Base-by-base conservation (phyloP, 2,888 invertebrate species). In the Drosophila hamatofila region DNA sequence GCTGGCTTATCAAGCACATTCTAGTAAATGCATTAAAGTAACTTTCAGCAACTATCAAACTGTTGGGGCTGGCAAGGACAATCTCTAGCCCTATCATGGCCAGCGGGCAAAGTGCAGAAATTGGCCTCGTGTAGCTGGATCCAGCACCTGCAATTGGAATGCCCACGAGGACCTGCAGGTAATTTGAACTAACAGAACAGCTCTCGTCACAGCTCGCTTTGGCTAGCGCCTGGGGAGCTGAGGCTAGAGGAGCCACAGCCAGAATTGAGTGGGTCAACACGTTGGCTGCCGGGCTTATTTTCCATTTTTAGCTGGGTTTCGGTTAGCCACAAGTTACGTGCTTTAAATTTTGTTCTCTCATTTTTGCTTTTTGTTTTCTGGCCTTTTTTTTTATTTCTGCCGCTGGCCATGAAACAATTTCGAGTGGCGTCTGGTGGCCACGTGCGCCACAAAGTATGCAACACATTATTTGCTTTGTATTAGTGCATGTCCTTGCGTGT, bases 401-500 rank as follows among this genome's bases (percentile, higher is more conserved):
- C 73, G 69, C 60, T 73, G 87, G 75, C 75, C 84, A 70, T 89
- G 81, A 81, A 83, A 84, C 80, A 72, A 69, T 87, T 88, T 76
- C 68, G 58, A 60, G 80, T 66, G 68, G 64, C 68, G 61, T 65
- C 77, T 60, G 72, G 68, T 60, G 67, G 78, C 56, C 46, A 67
- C 58, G 48, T 65, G 62, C 60, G 65, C 61, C 63, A 51, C 62
- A 58, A 62, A 68, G 65, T 58, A 72, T 72, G 77, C 79, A 81
- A 72, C 88, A 86, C 71, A 86, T 85, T 89, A 89, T 89, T 85
- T 85, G 75, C 87, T 81, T 87, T 85, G 73, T 77, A 80, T 83
- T 84, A 89, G 84, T 69, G 66, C 64, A 55, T 72, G 67, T 70
- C 83, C 81, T 71, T 79, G 63, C 51, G 73, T 37, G 27, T 23